Evolutionary conservation across 2,888 invertebrate species (phyloP).

Genomic region (Drosophila lutescens): DNA sequence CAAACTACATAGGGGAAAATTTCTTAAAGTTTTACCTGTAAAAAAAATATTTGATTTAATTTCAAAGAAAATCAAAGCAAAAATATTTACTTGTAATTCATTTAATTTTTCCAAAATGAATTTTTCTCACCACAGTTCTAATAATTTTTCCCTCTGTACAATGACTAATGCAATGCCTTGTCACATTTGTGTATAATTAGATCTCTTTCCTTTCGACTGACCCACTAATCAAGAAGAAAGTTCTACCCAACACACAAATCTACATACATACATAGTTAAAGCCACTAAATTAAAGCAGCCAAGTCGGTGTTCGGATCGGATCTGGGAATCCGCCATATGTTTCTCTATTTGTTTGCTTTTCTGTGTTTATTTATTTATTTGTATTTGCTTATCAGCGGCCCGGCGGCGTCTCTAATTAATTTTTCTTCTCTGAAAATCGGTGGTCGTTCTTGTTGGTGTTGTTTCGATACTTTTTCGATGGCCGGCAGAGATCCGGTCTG

Average conservation of each 20-base stretch:
- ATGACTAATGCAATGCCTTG: slow-evolving; percentile 30
- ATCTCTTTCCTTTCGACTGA: slow-evolving; percentile 24
- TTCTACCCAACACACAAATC: slow-evolving; percentile 49
- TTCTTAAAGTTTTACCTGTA: neutral
- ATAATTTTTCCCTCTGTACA: neutral
- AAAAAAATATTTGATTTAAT: too few species aligned
- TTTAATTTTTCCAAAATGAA: too few species aligned
- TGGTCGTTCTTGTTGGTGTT: slow-evolving; percentile 23
- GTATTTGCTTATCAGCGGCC: slow-evolving; percentile 70
- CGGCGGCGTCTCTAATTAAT: slow-evolving; percentile 72
- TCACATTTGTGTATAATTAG: slow-evolving; percentile 37
- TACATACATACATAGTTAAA: slow-evolving; percentile 5
- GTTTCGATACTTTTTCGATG: slow-evolving; percentile 29
- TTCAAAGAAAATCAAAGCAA: too few species aligned
- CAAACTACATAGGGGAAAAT: slow-evolving; percentile 13
- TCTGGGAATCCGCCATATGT: slow-evolving; percentile 31
- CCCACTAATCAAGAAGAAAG: slow-evolving; percentile 58
- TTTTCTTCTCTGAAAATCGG: slow-evolving; percentile 38
- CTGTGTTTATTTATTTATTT: slow-evolving; percentile 53
- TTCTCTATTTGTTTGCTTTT: slow-evolving; percentile 39
- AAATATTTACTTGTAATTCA: too few species aligned
- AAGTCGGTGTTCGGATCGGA: slow-evolving; percentile 6
- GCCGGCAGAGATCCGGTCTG: slow-evolving; percentile 61
- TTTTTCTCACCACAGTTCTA: neutral
- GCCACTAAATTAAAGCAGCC: slow-evolving; percentile 26